Evolutionary conservation across 2,797 vertebrate species (phyloP).

Genomic region (Notoglanidium macrostoma): DNA sequence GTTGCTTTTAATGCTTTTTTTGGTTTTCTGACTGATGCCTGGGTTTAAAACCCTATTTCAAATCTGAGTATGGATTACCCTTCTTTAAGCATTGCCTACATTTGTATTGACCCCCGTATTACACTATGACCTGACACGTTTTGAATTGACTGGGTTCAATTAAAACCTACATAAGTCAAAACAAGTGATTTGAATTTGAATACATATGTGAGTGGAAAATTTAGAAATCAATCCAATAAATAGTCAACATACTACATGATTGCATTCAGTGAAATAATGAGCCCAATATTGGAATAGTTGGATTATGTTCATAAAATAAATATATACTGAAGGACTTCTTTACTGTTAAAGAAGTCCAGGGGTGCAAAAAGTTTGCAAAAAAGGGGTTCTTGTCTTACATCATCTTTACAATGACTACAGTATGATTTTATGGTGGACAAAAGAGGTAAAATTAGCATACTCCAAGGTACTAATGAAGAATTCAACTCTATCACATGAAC

Average conservation of each 20-base stretch:
- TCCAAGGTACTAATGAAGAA: conserved; percentile 64
- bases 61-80: not conserved
- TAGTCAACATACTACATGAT: not conserved
- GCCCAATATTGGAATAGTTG: not conserved
- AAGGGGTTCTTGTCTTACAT: not conserved
- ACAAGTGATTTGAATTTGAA: not conserved
- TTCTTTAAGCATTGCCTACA: not conserved
- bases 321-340: not conserved
- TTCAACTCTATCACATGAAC: conserved; percentile 59
- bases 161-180: not conserved
- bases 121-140: not conserved
- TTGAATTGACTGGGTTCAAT: not conserved
- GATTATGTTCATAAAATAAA: not conserved
- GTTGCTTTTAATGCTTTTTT: not conserved
- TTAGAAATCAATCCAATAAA: not conserved
- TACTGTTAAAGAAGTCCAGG: not conserved
- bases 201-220: not conserved
- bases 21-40: not conserved
- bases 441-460: not conserved
- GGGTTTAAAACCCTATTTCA: not conserved
- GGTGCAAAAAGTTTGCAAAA: not conserved
- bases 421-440: not conserved
- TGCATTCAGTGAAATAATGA: not conserved
- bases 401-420: conserved; percentile 11
- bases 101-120: not conserved